phyloP scores from a whole-genome alignment of 2,113 vertebrate genomes.

The Dolichotis patagonum region DNA sequence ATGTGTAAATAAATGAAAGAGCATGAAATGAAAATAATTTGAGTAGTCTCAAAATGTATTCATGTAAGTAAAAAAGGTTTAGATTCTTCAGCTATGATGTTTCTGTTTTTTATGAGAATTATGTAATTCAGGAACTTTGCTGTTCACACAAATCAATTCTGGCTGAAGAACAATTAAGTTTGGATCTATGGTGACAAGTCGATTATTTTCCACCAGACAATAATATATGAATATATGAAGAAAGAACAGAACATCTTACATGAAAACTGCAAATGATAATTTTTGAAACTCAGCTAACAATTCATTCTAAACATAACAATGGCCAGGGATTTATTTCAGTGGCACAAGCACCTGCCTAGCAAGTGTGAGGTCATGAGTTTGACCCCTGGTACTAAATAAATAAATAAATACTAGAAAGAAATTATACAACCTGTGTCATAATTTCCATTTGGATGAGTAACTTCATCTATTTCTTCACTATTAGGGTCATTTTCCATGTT shows the following conservation, averaged over 20 bases:
- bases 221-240: neutral
- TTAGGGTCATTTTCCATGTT: slow-evolving; percentile 94
- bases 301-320: neutral
- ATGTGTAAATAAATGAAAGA: neutral
- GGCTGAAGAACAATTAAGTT: neutral
- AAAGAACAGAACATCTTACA: neutral
- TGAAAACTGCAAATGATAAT: neutral
- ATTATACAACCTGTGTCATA: slow-evolving; percentile 94
- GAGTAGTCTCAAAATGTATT: slow-evolving; percentile 5
- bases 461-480: slow-evolving; percentile 94
- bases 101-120: neutral
- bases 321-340: no score
- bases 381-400: no score
- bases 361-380: no score
- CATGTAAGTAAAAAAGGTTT: neutral
- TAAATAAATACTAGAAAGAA: neutral
- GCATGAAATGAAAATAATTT: neutral
- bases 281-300: neutral
- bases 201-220: neutral
- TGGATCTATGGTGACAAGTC: neutral
- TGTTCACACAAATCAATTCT: slow-evolving; percentile 14
- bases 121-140: neutral
- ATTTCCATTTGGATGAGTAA: slow-evolving; percentile 94
- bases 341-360: no score
- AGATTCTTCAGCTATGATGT: neutral